Evolutionary conservation across 2,113 vertebrate species (phyloP), one percentile per base, ranked within the genome.

Genomic region (Petrocephalus zakoni): DNA sequence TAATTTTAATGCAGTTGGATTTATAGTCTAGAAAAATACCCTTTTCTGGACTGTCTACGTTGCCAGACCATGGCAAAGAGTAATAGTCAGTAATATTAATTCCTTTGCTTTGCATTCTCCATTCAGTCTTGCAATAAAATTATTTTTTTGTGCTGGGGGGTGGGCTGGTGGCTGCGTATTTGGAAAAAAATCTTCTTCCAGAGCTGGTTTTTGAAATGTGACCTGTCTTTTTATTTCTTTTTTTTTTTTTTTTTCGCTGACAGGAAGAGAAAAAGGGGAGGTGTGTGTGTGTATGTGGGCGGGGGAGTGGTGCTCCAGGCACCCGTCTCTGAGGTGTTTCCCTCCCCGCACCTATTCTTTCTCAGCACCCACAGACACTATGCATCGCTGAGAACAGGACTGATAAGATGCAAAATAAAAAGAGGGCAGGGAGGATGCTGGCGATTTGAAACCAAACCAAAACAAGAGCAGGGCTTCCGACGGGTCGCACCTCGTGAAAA

Each of bases 401-500:
- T 61, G 78, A 86, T 75, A 86, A 86, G 61, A 21, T 47, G 22
- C 37, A 86, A 58, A 72, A 85, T 34, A 64, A 37, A 61, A 3
- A 42, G 42, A 42, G 49, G n/a, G 83, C 10, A n/a, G n/a, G 49
- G 82, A 47, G 81, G 84, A 84, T 90, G 85, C 29, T 89, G 29
- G 88, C 83, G 72, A 37, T 89, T 87, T 25, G 11, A 72, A 88
- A 90, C 82, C 86, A 47, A 83, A 84, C 58, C 56, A 88, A 85
- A 89, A 88, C 84, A 88, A 83, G 25, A 55, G 3, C 19, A 19
- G 29, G 15, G n/a, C 29, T 53, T 61, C 29, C 49, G 19, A 72
- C 78, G 1, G 75, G 46, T 51, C 17, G 17, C 58, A 29, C 49
- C 37, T 37, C 17, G 19, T 85, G 58, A 61, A 88, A 72, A 78